Percentiles rank a stretch among this genome's conserved stretches.
These are phyloP conservation scores for Drosophila tristis DNA, from an alignment of 1,140 invertebrate genomes.

Conservation along the genomic window DNA sequence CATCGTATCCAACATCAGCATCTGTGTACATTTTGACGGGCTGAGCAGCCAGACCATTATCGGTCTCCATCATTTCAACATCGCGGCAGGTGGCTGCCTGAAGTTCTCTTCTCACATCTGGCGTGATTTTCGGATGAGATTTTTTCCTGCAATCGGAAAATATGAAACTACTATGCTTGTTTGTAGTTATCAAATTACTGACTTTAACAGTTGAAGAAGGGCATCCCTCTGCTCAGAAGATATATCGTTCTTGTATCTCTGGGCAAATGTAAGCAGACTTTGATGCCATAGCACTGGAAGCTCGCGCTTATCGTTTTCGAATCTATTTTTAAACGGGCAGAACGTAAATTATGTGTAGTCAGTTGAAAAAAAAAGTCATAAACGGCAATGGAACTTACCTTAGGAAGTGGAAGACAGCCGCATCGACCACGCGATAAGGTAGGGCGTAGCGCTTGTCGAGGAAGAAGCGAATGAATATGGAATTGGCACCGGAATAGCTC, in stretches of 20 bases:
- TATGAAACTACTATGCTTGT: neutral
- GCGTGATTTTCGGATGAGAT: conserved; percentile 92
- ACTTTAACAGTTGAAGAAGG: conserved; percentile 90
- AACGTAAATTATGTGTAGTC: conserved; percentile 4
- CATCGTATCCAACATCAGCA: conserved; percentile 69
- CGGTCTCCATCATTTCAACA: conserved; percentile 86
- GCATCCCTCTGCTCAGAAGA: conserved; percentile 96
- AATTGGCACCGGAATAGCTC: conserved; percentile 98
- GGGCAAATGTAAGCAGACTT: conserved; percentile 95
- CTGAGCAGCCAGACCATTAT: conserved; percentile 48
- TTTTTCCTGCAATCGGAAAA: conserved; percentile 86
- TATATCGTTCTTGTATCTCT: conserved; percentile 97
- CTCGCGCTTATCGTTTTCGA: conserved; percentile 91
- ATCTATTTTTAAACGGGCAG: conserved; percentile 93
- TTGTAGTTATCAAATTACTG: conserved; percentile 12
- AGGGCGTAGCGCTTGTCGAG: conserved; percentile 99
- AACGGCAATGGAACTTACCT: conserved; percentile 80
- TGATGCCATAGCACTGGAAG: conserved; percentile 99
- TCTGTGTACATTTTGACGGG: conserved; percentile 78
- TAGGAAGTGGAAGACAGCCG: conserved; percentile 97
- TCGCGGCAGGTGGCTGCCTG: conserved; percentile 93
- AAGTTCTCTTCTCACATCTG: conserved; percentile 94
- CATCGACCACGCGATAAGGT: conserved; percentile 97
- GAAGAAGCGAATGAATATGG: conserved; percentile 96
- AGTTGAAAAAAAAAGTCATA: no score